A percentile compares a stretch with the other conserved stretches of the same genome.
Evolutionary conservation across 2,113 vertebrate genomes (phyloP).

Genomic region (Paramisgurnus dabryanus): DNA sequence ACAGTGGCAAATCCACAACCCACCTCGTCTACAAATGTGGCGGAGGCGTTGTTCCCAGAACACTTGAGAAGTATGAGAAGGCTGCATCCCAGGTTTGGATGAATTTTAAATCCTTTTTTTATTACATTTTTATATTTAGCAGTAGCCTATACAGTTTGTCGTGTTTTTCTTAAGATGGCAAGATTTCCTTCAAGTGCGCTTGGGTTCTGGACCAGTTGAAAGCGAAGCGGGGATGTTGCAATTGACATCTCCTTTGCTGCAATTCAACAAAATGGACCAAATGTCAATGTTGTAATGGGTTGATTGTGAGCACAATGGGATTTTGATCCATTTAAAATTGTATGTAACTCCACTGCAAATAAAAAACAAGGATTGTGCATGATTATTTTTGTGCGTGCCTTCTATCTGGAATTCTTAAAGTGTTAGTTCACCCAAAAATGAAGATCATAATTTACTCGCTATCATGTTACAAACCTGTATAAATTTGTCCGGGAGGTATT

Average conservation of each 20-base stretch:
- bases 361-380: constrained; percentile 2
- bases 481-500: too few species aligned
- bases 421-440: too few species aligned
- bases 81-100: constrained; percentile 67
- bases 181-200: constrained; percentile 81
- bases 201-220: constrained; percentile 82
- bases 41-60: constrained; percentile 73
- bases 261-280: constrained; percentile 66
- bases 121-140: neutral
- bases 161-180: constrained; percentile 71
- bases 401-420: too few species aligned
- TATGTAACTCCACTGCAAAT: constrained; percentile 49
- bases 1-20: constrained; percentile 80
- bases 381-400: neutral
- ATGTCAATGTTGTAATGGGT: neutral
- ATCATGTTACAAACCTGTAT: too few species aligned
- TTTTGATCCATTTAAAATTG: neutral
- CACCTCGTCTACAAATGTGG: constrained; percentile 79
- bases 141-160: neutral
- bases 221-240: constrained; percentile 78
- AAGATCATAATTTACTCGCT: too few species aligned
- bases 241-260: constrained; percentile 79
- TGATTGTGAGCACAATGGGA: neutral
- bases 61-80: constrained; percentile 79
- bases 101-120: accelerated